Evolutionary conservation across 1,140 invertebrate species (phyloP), one percentile per base, ranked within the genome.

Genomic region (Matsumurasca onukii): DNA sequence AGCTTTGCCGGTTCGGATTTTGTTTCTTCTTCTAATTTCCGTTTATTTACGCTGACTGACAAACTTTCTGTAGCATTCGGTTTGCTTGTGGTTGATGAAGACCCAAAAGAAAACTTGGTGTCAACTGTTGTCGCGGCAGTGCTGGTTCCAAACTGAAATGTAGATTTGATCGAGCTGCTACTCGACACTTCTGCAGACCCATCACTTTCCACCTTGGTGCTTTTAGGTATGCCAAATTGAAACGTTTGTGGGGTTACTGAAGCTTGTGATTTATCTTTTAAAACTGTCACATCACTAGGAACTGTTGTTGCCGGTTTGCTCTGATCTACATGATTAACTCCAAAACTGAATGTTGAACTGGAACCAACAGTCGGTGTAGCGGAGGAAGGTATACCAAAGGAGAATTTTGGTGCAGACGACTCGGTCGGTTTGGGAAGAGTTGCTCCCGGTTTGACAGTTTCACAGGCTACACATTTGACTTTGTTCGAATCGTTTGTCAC

Each of bases 381-480:
- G 63, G 67, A 31, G 55, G 67, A 20, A 48, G 81, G 78, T 45
- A 84, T 77, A 5, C 80, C 82, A 75, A 84, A 84, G 70, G 81
- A 78, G 52, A 79, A 78, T n/a, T 51, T 67, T 27, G 69, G 62
- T 1, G 51, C 17, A 77, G 64, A 78, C 15, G 57, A 70, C 70
- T 71, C 77, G 1, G 22, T 22, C 3, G 27, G 3, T 48, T 45
- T 65, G 1, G 34, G 22, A 27, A 59, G 12, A 12, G 55, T 29
- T 77, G 48, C 52, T 22, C 59, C 67, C 25, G 51, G 55, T 61
- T 68, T 68, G 5, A 22, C 5, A 9, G 34, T 49, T 30, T 27
- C 20, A 29, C 83, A 86, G 20, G 86, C 83, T 22, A 78, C 81
- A 76, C 87, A 89, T 72, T 84, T 83, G 0, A 71, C 77, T 31